Evolutionary conservation across 2,797 vertebrate species (phyloP), one percentile per base, ranked within the genome.

Genomic region (Periophthalmus magnuspinnatus): DNA sequence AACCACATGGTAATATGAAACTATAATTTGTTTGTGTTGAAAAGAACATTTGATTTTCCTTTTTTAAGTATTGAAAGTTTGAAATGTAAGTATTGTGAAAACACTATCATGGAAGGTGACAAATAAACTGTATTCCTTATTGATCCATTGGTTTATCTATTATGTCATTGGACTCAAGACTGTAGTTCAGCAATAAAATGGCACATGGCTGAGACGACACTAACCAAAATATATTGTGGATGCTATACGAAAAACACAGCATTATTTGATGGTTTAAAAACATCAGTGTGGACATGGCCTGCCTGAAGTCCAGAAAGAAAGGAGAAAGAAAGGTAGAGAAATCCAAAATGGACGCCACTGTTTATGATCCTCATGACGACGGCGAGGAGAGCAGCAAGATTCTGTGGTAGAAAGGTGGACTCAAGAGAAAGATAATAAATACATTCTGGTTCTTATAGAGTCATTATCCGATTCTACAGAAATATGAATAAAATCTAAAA

Each of bases 361-460:
- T 33, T 52, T 50, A 50, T 52, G 63, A 65, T 65, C 24, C 63
- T 65, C 24, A 13, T 19, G 17, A 32, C 32, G 47, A 24, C 45
- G 14, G 14, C 21, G 65, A 54, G 17, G 34, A 4, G 24, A 41
- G 68, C 65, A 22, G 22, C n/a, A 21, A n/a, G 5, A 5, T 0
- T 16, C 7, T 82, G 81, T 72, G 74, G 90, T 90, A 90, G 83
- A 90, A 90, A 89, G 88, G 64, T 86, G 70, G 70, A 89, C 85
- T 88, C 32, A 5, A 33, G 61, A 63, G 61, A 63, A 41, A 89
- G 77, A 90, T 93, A 96, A 97, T 97, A 96, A 97, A 96, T 97
- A 97, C 95, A 95, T 96, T 95, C 95, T 82, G 78, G 88, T 94
- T 90, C 79, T 87, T 93, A 91, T 93, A 93, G 90, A 86, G 92